These are phyloP conservation scores for Drosophila nr. perissopoda DNA, from an alignment of 2,888 invertebrate genomes.

Conservation along the genomic window DNA sequence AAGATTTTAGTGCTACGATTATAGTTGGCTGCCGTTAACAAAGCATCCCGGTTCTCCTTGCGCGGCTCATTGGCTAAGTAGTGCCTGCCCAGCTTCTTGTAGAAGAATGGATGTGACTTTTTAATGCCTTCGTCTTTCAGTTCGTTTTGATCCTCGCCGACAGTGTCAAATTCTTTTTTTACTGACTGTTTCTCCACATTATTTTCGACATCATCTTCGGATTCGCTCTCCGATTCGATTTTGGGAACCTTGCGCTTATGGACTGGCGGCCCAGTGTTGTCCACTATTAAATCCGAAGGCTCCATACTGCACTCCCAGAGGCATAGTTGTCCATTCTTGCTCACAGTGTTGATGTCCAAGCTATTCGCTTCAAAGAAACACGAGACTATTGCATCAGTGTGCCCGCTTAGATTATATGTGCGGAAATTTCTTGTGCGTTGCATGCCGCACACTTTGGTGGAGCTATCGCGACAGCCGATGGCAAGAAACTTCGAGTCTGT, in stretches of 20 bases:
- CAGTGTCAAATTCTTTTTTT: constrained; percentile 9
- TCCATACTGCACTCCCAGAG: constrained; percentile 94
- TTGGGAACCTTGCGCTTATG: constrained; percentile 28
- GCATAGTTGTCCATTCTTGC: constrained; percentile 91
- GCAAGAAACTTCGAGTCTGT: constrained; percentile 94
- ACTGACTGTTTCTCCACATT: constrained; percentile 51
- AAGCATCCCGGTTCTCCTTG: constrained; percentile 87
- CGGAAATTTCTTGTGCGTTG: constrained; percentile 91
- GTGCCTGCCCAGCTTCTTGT: constrained; percentile 90
- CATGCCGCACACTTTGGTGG: constrained; percentile 93
- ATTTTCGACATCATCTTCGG: constrained; percentile 88
- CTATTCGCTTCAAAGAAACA: constrained; percentile 95
- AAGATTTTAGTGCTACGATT: constrained; percentile 92
- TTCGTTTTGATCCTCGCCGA: constrained; percentile 85
- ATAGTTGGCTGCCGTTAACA: constrained; percentile 93
- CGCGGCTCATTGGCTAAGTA: constrained; percentile 90
- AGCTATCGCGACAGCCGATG: constrained; percentile 95
- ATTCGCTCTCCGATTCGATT: constrained; percentile 84
- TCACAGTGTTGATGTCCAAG: constrained; percentile 93
- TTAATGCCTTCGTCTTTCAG: constrained; percentile 82
- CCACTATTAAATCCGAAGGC: constrained; percentile 87
- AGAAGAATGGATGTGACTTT: constrained; percentile 86
- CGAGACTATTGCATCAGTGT: constrained; percentile 93
- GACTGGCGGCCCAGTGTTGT: constrained; percentile 24
- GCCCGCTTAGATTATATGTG: constrained; percentile 92